These are phyloP conservation scores for Amphiprion percula DNA, from an alignment of 2,113 vertebrate species.

Conservation along the genomic window DNA sequence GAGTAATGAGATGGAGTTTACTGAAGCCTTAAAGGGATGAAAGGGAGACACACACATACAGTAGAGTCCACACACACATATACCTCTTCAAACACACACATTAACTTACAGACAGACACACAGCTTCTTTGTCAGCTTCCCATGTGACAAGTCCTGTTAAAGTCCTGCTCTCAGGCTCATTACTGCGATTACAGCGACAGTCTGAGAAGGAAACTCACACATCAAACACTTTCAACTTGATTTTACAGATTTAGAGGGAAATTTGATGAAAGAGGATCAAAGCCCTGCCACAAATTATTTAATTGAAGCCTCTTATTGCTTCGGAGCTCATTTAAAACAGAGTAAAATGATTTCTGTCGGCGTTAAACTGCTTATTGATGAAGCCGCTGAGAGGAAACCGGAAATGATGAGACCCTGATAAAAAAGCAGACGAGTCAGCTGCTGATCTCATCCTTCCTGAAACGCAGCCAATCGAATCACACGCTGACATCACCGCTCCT, in stretches of 20 bases:
- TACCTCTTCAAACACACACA: slow-evolving; percentile 27
- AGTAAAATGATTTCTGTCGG: no score
- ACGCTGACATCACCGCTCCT: slow-evolving; percentile 49
- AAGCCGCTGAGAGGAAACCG: neutral
- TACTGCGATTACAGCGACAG: slow-evolving; percentile 76
- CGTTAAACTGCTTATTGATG: no score
- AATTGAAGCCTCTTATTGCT: neutral
- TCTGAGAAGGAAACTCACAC: slow-evolving; percentile 28
- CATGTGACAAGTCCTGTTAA: slow-evolving; percentile 67
- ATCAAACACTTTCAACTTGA: neutral
- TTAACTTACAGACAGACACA: slow-evolving; percentile 17
- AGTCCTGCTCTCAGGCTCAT: slow-evolving; percentile 71
- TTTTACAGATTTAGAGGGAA: neutral
- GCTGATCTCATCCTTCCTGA: slow-evolving; percentile 55
- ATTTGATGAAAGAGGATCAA: slow-evolving; percentile 10
- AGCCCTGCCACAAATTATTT: neutral
- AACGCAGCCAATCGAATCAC: slow-evolving; percentile 22
- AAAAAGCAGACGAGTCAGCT: slow-evolving; percentile 41
- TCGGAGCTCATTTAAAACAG: no score
- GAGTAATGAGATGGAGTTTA: slow-evolving; percentile 21
- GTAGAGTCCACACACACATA: neutral
- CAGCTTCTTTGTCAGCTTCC: slow-evolving; percentile 32
- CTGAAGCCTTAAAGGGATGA: slow-evolving; percentile 24
- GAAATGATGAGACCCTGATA: neutral
- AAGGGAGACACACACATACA: slow-evolving; percentile 10